These are phyloP conservation scores for Tipula lateralis DNA, from an alignment of 2,888 invertebrate genomes.

Conservation along the genomic window DNA sequence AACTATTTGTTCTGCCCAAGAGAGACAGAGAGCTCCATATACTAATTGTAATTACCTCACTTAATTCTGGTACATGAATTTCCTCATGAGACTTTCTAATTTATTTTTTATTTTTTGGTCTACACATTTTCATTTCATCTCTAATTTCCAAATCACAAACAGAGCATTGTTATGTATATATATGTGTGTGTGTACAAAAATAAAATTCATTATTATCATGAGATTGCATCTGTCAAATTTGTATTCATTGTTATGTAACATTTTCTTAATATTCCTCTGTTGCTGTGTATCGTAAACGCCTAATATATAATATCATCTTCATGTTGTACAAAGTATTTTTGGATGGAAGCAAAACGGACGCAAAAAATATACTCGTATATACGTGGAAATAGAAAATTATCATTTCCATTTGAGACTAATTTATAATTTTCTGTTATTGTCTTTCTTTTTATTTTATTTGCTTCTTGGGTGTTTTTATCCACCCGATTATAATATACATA, in stretches of 20 bases:
- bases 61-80: conserved; percentile 19
- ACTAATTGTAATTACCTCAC: background rate
- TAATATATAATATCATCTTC: background rate
- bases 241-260: background rate
- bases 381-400: background rate
- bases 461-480: conserved; percentile 1
- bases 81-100: background rate
- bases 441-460: background rate
- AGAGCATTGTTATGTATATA: background rate
- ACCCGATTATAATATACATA: background rate
- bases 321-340: background rate
- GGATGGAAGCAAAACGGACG: background rate
- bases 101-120: background rate
- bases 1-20: background rate
- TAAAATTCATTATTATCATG: background rate
- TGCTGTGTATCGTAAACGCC: background rate
- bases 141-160: background rate
- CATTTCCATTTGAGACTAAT: background rate
- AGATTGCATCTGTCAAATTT: conserved; percentile 19
- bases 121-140: background rate
- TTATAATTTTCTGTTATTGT: conserved; percentile 7
- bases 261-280: background rate
- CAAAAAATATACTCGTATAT: background rate
- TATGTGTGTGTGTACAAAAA: background rate
- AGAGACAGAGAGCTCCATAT: background rate